A percentile compares a stretch with the other conserved stretches of the same genome.
These are phyloP conservation scores for Brachylomia viminalis DNA, from an alignment of 2,888 invertebrate species.

Conservation along the genomic window DNA sequence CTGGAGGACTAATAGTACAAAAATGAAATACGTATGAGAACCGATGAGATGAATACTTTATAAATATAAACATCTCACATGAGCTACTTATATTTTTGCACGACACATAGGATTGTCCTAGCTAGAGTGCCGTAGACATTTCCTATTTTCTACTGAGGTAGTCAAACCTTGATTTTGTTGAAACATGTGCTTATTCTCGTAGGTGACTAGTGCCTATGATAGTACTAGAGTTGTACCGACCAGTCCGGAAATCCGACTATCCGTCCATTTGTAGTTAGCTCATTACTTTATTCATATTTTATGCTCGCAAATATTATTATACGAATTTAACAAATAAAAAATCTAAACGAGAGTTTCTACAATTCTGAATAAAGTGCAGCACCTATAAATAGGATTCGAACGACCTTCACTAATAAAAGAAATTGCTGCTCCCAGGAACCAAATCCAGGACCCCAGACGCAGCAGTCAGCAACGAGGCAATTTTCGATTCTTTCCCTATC, in stretches of 20 bases:
- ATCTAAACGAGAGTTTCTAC: too few relatives aligned
- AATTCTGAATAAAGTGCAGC: neutral
- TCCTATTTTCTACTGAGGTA: neutral
- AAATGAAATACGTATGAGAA: neutral
- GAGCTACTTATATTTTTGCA: neutral
- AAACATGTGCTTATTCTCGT: neutral
- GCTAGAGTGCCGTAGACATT: neutral
- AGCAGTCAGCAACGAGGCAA: neutral
- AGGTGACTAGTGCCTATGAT: neutral
- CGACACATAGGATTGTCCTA: neutral
- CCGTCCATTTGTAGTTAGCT: neutral
- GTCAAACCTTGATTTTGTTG: neutral
- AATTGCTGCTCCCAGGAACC: neutral
- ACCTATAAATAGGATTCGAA: neutral
- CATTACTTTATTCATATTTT: neutral
- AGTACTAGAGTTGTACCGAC: too few relatives aligned
- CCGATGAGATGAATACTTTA: neutral
- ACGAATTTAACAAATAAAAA: too few relatives aligned
- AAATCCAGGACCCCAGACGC: neutral
- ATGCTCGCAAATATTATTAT: neutral
- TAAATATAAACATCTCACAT: neutral
- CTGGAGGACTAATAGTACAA: neutral
- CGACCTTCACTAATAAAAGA: neutral
- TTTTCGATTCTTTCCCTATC: neutral
- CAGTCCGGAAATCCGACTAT: too few relatives aligned